Percentiles rank a stretch among this genome's conserved stretches.
Evolutionary conservation across 2,888 invertebrate genomes (phyloP).

Genomic region (Drosophila quasianomalipes): DNA sequence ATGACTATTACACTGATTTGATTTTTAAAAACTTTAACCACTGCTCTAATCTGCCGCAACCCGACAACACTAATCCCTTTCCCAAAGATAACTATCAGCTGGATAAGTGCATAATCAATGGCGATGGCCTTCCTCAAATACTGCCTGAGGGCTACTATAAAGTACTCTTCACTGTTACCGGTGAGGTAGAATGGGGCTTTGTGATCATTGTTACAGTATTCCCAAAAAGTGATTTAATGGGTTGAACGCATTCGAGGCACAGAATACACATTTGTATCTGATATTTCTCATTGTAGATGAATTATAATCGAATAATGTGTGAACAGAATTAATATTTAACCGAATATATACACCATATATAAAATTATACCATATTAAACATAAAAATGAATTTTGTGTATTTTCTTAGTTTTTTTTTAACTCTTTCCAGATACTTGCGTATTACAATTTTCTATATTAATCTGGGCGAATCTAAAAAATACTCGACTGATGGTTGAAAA

Average conservation of each 20-base stretch:
- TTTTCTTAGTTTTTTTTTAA: neutral
- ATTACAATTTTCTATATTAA: neutral
- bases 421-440: neutral
- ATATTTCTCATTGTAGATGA: neutral
- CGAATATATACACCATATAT: neutral
- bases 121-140: constrained; percentile 56
- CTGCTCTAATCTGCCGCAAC: constrained; percentile 39
- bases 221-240: constrained; percentile 19
- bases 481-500: neutral
- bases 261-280: neutral
- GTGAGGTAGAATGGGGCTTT: constrained; percentile 52
- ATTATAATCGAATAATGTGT: no score
- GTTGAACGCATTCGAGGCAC: constrained; percentile 5
- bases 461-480: neutral
- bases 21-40: constrained; percentile 34
- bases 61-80: constrained; percentile 8
- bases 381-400: neutral
- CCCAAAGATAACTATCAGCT: constrained; percentile 1
- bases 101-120: constrained; percentile 20
- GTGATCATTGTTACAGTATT: constrained; percentile 9
- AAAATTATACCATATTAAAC: neutral
- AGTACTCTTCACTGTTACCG: constrained; percentile 12
- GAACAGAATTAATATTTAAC: neutral
- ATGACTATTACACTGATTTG: constrained; percentile 43
- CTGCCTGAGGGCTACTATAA: constrained; percentile 57